A percentile compares a stretch with the other conserved stretches of the same genome.
Conservation (phyloP, 2,888 invertebrate species). For the Strigamia transsilvanica region DNA sequence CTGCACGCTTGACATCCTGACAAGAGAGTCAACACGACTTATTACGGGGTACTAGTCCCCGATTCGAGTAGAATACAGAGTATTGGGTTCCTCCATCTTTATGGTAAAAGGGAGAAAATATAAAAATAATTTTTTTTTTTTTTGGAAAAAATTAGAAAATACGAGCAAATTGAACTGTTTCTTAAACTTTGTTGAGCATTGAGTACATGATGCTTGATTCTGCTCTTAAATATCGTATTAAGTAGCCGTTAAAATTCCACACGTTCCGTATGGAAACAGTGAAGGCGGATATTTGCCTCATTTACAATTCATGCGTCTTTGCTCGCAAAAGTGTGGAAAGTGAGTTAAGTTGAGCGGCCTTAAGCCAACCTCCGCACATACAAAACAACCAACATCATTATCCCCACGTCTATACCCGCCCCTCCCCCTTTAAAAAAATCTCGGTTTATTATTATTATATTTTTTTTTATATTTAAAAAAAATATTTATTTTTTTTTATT, state of each 20-base stretch:
- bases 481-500: neutral
- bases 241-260: slow-evolving; percentile 37
- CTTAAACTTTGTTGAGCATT: too few relatives aligned
- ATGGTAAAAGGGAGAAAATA: too few relatives aligned
- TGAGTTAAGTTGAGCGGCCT: slow-evolving; percentile 26
- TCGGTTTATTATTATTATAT: neutral
- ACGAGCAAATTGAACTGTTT: too few relatives aligned
- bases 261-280: neutral
- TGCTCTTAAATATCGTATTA: slow-evolving; percentile 40
- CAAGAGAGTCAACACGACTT: slow-evolving; percentile 34
- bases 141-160: too few relatives aligned
- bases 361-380: slow-evolving; percentile 38
- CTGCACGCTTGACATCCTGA: slow-evolving; percentile 34
- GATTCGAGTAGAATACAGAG: neutral
- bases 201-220: neutral
- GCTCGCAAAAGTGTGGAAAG: slow-evolving; percentile 14
- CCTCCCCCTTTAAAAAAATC: neutral
- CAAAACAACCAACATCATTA: slow-evolving; percentile 34
- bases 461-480: neutral
- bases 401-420: neutral
- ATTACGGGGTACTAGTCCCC: slow-evolving; percentile 12
- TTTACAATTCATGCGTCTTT: slow-evolving; percentile 49
- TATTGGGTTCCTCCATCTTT: neutral
- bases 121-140: too few relatives aligned
- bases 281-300: slow-evolving; percentile 45